Percentiles rank a stretch among this genome's conserved stretches.
phyloP scores from a whole-genome alignment of 2,797 vertebrate species.

The Stomatorhinus walkeri region DNA sequence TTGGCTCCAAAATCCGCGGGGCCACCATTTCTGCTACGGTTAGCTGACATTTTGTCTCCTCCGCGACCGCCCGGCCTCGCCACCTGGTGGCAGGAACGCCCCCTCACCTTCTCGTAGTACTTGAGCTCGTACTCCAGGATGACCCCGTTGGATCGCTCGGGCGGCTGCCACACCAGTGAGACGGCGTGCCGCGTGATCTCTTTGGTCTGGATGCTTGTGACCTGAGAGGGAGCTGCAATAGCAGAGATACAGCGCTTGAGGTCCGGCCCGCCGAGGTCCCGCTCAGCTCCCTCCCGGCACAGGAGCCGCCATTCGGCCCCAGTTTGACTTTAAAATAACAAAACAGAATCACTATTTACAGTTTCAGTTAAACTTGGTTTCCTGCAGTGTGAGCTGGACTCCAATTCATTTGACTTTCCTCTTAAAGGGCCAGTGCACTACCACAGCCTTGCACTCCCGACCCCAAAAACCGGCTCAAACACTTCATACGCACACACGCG shows the following conservation, averaged over 20 bases:
- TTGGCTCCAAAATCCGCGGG: background rate
- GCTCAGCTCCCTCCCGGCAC: background rate
- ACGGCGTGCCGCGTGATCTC: conserved; percentile 91
- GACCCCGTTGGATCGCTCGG: conserved; percentile 90
- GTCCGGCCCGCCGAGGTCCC: background rate
- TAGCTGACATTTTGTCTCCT: background rate
- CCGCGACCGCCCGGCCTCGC: background rate
- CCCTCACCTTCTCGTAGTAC: conserved; percentile 94
- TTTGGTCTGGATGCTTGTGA: conserved; percentile 83
- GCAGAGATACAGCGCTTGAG: background rate
- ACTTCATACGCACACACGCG: background rate
- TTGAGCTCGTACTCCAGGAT: conserved; percentile 98
- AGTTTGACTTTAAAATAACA: background rate
- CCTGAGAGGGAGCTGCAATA: conserved; percentile 80
- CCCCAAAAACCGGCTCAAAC: background rate
- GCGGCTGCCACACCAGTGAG: conserved; percentile 88
- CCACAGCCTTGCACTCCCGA: background rate
- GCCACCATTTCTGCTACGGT: background rate
- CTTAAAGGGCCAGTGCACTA: background rate
- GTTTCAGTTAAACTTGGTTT: background rate
- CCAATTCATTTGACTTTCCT: background rate
- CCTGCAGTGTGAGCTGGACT: background rate
- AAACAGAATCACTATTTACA: background rate
- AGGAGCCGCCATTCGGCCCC: background rate
- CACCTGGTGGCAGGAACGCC: background rate